Evolutionary conservation across 2,113 vertebrate genomes (phyloP).

Genomic region (Podarcis cretensis): DNA sequence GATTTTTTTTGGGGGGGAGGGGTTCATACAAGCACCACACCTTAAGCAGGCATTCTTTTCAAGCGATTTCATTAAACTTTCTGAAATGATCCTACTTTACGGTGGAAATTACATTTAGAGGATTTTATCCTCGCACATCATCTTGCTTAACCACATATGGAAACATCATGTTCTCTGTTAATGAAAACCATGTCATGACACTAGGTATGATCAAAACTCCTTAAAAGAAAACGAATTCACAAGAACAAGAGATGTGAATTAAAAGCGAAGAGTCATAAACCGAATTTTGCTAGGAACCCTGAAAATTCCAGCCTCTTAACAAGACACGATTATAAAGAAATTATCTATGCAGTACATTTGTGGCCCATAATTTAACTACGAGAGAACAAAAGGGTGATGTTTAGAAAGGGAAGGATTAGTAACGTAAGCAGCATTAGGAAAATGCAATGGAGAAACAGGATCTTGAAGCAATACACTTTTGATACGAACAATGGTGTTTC

Average conservation of each 20-base stretch:
- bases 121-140: slow-evolving; percentile 39
- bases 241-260: neutral
- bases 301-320: slow-evolving; percentile 35
- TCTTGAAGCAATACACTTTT: too few species aligned
- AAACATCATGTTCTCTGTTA: neutral
- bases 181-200: neutral
- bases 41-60: slow-evolving; percentile 21
- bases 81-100: slow-evolving; percentile 2
- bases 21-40: slow-evolving; percentile 12
- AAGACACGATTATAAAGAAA: slow-evolving; percentile 17
- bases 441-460: neutral
- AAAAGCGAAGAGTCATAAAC: slow-evolving; percentile 22
- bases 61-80: neutral
- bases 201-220: neutral
- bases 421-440: neutral
- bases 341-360: slow-evolving; percentile 26
- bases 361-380: neutral
- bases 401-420: slow-evolving; percentile 5
- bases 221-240: neutral
- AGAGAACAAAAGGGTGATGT: slow-evolving; percentile 12
- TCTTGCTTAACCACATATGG: neutral
- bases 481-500: slow-evolving; percentile 36
- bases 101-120: slow-evolving; percentile 26
- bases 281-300: neutral
- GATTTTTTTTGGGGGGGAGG: neutral